Base-by-base conservation (phyloP, 2,888 invertebrate species). In the Ametastegia equiseti region DNA sequence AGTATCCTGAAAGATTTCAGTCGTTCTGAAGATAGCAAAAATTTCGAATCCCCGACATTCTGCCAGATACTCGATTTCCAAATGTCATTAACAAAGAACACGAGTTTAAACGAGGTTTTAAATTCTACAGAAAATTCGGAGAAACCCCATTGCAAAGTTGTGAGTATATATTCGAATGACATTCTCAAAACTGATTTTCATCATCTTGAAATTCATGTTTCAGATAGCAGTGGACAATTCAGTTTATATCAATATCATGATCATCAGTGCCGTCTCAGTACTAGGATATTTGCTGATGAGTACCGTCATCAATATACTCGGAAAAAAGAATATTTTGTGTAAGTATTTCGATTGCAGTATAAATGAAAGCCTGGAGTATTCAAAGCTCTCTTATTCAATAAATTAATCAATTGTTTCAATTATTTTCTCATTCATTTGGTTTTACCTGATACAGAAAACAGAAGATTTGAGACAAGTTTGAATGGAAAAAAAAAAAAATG, bases 1-100 rank as follows among this genome's bases (percentile, higher is more conserved):
- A 94, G 96, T 80, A 95, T 88, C 13, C 36, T 90, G 45, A 80
- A 83, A 0, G 63, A 87, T 69, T 85, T 85, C 69, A 80, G 85
- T 13, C 84, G 81, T 0, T 39, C 77, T 11, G 67, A 81, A 39
- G 19, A 78, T 3, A 81, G 82, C 27, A 19, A 69, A 4, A 75
- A 82, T 27, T 78, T 36, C 27, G 88, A 89, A 50, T 39, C 85
- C 60, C 84, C 85, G 1, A 89, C 89, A 0, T 89, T 91, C 69
- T 91, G 91, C 69, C 83, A 87, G 50, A 88, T 90, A 39, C 73
- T 91, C 63, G 88, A 89, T 78, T 11, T 82, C 13, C 86, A 86
- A 0, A 84, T 81, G 33, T 9, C 23, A 13, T n/a, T 15, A 15
- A 9, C 36, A 11, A 7, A 5, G 60, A 78, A 60, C 15, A 5